Conservation (phyloP, 2,888 invertebrate species). For the Drosophila acutilabella region DNA sequence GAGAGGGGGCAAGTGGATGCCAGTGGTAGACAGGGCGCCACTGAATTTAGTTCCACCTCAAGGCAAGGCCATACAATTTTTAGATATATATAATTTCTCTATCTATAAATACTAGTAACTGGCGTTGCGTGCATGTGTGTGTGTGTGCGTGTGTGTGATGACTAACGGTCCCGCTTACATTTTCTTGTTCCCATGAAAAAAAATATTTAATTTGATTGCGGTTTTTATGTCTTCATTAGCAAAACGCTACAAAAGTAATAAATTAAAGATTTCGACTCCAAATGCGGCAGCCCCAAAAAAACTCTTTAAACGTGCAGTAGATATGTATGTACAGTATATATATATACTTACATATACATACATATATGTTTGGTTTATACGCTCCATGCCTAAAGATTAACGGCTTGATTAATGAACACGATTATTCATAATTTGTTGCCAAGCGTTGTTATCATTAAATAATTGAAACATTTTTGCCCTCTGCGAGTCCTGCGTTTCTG, state of each 20-base stretch:
- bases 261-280: conserved; percentile 65
- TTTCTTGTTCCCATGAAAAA: conserved; percentile 74
- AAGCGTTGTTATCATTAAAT: conserved; percentile 45
- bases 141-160: conserved; percentile 37
- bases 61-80: conserved; percentile 53
- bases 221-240: conserved; percentile 82
- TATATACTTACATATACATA: not conserved
- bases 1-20: not conserved
- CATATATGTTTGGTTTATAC: conserved; percentile 19
- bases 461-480: conserved; percentile 66
- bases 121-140: not conserved
- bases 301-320: not conserved
- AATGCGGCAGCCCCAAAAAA: conserved; percentile 28
- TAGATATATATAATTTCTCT: conserved; percentile 9
- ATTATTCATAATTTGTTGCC: conserved; percentile 74
- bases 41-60: conserved; percentile 67
- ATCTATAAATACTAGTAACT: conserved; percentile 1
- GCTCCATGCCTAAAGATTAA: conserved; percentile 68
- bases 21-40: conserved; percentile 57
- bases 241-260: conserved; percentile 74
- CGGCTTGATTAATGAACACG: conserved; percentile 73
- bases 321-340: not conserved
- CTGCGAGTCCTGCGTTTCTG: conserved; percentile 8
- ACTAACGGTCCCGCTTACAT: conserved; percentile 72
- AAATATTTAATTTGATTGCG: conserved; percentile 78